phyloP scores from a whole-genome alignment of 2,113 vertebrate species.

The Bolborhynchus lineola region DNA sequence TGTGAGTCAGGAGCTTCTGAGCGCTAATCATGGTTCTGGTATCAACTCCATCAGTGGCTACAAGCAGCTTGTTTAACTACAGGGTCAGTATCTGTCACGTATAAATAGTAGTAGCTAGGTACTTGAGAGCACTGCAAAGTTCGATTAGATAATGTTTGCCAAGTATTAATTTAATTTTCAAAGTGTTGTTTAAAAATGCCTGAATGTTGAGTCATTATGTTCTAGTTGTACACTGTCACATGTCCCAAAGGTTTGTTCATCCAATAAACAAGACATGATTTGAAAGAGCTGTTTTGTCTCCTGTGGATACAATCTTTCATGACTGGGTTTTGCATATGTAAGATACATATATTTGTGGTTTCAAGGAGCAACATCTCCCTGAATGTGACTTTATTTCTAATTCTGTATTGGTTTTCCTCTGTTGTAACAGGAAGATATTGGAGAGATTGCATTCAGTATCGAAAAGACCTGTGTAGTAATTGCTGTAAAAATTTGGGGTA shows the following conservation, averaged over 20 bases:
- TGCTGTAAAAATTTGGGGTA: background rate
- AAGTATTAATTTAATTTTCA: background rate
- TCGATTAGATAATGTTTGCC: slow-evolving; percentile 21
- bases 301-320: background rate
- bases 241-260: background rate
- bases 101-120: background rate
- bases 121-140: background rate
- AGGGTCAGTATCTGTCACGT: background rate
- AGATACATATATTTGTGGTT: background rate
- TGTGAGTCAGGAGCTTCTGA: background rate
- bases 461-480: background rate
- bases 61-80: background rate
- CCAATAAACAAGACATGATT: background rate
- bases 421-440: background rate
- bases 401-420: background rate
- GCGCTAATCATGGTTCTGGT: background rate
- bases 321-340: background rate
- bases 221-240: background rate
- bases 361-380: background rate
- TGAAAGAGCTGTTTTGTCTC: background rate
- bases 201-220: background rate
- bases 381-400: background rate
- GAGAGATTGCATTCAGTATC: background rate
- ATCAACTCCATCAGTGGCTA: background rate
- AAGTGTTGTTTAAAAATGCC: background rate